Evolutionary conservation across 37 sponge, comb jelly and placozoan species (phyloP).

Genomic region (Amphimedon queenslandica): DNA sequence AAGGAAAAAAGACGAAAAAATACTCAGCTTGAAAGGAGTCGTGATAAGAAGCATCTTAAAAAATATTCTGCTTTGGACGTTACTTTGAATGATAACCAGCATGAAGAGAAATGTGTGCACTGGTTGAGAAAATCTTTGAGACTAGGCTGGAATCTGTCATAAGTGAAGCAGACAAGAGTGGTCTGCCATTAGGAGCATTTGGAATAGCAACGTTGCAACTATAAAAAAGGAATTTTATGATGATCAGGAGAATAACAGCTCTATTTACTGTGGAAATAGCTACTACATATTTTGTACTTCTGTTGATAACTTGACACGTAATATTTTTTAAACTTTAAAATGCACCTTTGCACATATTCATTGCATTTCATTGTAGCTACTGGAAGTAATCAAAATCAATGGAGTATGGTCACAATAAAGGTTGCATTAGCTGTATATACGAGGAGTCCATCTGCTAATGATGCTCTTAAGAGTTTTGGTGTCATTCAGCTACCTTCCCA

Average conservation of each 20-base stretch:
- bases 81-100: constrained; percentile 10
- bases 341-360: not conserved
- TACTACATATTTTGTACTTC: not conserved
- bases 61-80: not conserved
- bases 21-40: not conserved
- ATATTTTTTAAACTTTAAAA: no score
- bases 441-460: constrained; percentile 6
- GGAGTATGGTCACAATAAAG: constrained; percentile 7
- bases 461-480: constrained; percentile 6
- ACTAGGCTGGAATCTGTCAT: not conserved
- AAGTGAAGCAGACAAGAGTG: not conserved
- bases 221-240: not conserved
- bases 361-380: not conserved
- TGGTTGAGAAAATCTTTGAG: not conserved
- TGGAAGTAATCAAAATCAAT: not conserved
- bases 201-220: not conserved
- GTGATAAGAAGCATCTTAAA: not conserved
- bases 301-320: no score
- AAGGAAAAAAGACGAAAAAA: constrained; percentile 1
- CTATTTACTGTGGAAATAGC: not conserved
- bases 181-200: not conserved
- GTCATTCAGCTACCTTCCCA: constrained; percentile 8
- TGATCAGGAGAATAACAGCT: not conserved
- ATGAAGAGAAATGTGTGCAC: constrained; percentile 10
- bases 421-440: constrained; percentile 8